Base-by-base conservation (phyloP, 2,113 vertebrate genomes). In the Calyptommatus sinebrachiatus region DNA sequence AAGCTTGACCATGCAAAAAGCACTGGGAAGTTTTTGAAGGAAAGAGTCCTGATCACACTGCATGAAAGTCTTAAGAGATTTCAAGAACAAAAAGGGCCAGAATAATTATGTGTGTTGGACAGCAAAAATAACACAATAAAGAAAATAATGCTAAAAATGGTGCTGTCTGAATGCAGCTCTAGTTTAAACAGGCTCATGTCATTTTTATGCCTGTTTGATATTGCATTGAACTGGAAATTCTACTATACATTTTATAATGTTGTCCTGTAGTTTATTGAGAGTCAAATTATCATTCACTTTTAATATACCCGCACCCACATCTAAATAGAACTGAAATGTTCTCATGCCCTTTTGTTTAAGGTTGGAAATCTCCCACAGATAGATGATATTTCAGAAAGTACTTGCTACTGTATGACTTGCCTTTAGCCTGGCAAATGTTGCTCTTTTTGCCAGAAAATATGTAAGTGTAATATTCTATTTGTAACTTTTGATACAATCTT, bases 331-430 rank as follows among this genome's bases (percentile, higher is more conserved):
- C 85, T 84, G 46, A 88, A 63, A 85, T 90, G 93, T 96, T 97
- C 96, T 95, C 96, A 97, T 96, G 95, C 94, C 95, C 96, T 96
- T 93, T 90, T 83, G 89, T 91, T 86, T 77, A 89, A 92, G 92
- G 89, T 92, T 94, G 93, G 89, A 95, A 94, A 92, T 95, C 94
- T 96, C 94, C 95, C 96, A 96, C 91, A 95, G 93, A 88, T 92
- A 89, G 78, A 45, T 31, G 45, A 22, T 16, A 24, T 73, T 68
- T 82, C 91, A 95, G 96, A 80, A 73, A 45, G 18, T 41, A 73
- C 46, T 79, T 29, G 53, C n/a, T 72, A 79, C 45, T 65, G 45
- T 65, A 31, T 26, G 4, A 69, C 71, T 63, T 72, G 28, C n/a
- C 69, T 48, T 62, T 21, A 14, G 35, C 61, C 26, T 62, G 35